phyloP scores from a whole-genome alignment of 2,797 vertebrate species.

The Sciurus vulgaris region DNA sequence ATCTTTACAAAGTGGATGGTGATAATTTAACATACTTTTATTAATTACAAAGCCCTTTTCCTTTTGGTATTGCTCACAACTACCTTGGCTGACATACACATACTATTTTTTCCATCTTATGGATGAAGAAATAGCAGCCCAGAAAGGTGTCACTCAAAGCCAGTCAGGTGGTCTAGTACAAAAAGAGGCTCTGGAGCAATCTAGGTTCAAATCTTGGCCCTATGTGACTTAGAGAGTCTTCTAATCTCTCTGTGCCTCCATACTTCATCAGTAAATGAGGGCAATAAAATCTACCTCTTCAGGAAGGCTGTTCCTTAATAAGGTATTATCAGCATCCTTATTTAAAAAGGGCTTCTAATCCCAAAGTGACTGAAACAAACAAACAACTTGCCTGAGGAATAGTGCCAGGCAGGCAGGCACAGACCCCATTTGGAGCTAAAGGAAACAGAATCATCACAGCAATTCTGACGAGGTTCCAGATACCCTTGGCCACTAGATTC shows the following conservation, averaged over 20 bases:
- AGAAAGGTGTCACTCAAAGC: slow-evolving; percentile 13
- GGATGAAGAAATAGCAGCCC: slow-evolving; percentile 43
- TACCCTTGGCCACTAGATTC: neutral
- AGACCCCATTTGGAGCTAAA: neutral
- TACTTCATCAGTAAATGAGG: neutral
- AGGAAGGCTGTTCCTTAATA: neutral
- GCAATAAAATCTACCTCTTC: neutral
- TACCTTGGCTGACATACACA: neutral
- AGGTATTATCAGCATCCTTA: neutral
- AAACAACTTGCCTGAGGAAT: neutral
- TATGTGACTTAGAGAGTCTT: neutral
- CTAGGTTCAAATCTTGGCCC: neutral
- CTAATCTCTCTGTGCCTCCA: neutral
- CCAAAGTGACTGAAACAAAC: slow-evolving; percentile 21
- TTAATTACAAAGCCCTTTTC: slow-evolving; percentile 44
- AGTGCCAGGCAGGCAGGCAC: neutral
- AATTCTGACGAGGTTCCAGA: neutral
- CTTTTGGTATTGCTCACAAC: slow-evolving; percentile 1
- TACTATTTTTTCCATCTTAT: neutral
- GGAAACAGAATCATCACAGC: slow-evolving; percentile 15
- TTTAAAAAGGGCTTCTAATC: neutral
- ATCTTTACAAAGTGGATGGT: neutral
- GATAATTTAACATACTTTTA: neutral
- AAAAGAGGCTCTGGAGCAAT: neutral
- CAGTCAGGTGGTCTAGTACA: neutral